phyloP scores from a whole-genome alignment of 2,113 vertebrate species.

The Sinocyclocheilus maitianheensis region DNA sequence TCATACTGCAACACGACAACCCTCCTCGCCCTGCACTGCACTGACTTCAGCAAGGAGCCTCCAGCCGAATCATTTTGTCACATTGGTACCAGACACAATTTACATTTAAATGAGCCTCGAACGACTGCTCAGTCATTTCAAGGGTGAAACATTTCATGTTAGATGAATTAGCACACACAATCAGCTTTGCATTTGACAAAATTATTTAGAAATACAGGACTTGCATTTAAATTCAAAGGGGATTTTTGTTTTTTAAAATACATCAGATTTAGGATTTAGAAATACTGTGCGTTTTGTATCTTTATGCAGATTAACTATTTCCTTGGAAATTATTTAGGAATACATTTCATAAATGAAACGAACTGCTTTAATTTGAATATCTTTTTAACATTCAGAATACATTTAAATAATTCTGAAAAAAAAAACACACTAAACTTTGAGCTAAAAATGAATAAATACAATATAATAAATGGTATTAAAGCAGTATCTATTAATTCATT shows the following conservation, averaged over 20 bases:
- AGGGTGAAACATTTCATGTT: constrained; percentile 35
- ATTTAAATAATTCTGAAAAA: neutral
- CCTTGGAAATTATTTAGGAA: neutral
- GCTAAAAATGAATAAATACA: neutral
- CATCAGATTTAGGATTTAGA: neutral
- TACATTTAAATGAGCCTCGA: constrained; percentile 56
- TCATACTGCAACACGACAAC: neutral
- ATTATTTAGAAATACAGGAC: constrained; percentile 45
- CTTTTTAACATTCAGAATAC: neutral
- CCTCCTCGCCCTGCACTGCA: neutral
- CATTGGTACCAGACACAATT: constrained; percentile 43
- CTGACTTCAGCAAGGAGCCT: constrained; percentile 22
- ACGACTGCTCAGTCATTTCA: constrained; percentile 28
- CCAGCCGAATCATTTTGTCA: constrained; percentile 30
- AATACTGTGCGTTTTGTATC: neutral
- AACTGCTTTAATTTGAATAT: neutral
- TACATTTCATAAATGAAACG: neutral
- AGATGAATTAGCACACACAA: constrained; percentile 39
- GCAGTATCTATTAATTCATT: neutral
- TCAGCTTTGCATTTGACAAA: constrained; percentile 50
- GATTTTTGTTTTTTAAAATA: neutral
- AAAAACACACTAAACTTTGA: neutral
- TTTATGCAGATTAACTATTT: neutral
- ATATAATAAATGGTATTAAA: neutral
- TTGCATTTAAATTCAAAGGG: constrained; percentile 45